phyloP scores from a whole-genome alignment of 2,797 vertebrate species.

The Alfaro cultratus region DNA sequence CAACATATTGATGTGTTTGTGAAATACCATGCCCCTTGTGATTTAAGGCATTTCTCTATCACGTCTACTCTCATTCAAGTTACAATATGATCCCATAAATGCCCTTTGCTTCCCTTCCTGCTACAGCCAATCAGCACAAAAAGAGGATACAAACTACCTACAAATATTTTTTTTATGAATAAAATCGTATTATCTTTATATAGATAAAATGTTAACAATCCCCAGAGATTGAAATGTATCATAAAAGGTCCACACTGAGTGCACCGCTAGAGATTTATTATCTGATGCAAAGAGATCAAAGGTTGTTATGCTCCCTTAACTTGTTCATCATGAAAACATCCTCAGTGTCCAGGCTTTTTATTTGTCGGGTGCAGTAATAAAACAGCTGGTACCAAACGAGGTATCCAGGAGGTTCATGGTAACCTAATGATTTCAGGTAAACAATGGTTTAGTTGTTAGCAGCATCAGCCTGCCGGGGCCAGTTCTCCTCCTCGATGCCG shows the following conservation, averaged over 20 bases:
- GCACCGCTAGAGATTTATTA: slow-evolving; percentile 55
- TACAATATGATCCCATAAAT: slow-evolving; percentile 66
- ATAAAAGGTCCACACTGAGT: slow-evolving; percentile 62
- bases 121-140: slow-evolving; percentile 61
- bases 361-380: slow-evolving; percentile 48
- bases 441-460: slow-evolving; percentile 88
- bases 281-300: slow-evolving; percentile 58
- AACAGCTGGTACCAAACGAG: slow-evolving; percentile 40
- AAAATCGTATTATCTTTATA: slow-evolving; percentile 79
- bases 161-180: slow-evolving; percentile 66
- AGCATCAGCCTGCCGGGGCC: slow-evolving; percentile 94
- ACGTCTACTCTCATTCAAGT: slow-evolving; percentile 61
- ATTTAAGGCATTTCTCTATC: slow-evolving; percentile 62
- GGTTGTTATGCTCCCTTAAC: slow-evolving; percentile 52
- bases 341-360: slow-evolving; percentile 35
- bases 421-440: slow-evolving; percentile 52
- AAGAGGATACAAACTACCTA: slow-evolving; percentile 65
- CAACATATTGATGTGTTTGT: slow-evolving; percentile 64
- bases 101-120: slow-evolving; percentile 57
- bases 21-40: slow-evolving; percentile 68
- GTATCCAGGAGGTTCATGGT: slow-evolving; percentile 54
- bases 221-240: slow-evolving; percentile 76
- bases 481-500: slow-evolving; percentile 93
- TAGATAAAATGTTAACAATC: slow-evolving; percentile 82
- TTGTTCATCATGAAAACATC: slow-evolving; percentile 58